Evolutionary conservation across 1,140 invertebrate genomes (phyloP).

Genomic region (Dendrolimus kikuchii): DNA sequence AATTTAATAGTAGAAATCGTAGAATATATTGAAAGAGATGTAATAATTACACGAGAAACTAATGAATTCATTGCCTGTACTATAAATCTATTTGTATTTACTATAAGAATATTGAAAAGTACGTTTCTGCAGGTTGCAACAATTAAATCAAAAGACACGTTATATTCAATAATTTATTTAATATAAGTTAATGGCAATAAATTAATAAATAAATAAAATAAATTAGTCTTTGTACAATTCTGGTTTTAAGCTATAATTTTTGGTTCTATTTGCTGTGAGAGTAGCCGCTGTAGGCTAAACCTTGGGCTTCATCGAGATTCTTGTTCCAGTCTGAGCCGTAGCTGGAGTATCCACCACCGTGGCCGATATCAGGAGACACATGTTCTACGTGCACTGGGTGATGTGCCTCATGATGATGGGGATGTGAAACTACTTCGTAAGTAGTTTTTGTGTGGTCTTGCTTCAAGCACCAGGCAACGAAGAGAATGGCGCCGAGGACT

Average conservation of each 20-base stretch:
- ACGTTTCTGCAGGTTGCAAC: neutral
- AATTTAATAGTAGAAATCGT: too few species aligned
- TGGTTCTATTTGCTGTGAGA: conserved; percentile 40
- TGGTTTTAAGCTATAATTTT: conserved; percentile 24
- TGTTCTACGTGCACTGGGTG: conserved; percentile 56
- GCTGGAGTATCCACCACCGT: conserved; percentile 37
- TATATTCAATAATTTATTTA: conserved; percentile 25
- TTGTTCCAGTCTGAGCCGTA: conserved; percentile 65
- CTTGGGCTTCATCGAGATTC: conserved; percentile 58
- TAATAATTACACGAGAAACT: too few species aligned
- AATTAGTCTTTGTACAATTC: conserved; percentile 60
- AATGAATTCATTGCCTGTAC: too few species aligned
- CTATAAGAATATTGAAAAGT: too few species aligned
- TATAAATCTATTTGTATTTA: too few species aligned
- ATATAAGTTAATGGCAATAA: conserved; percentile 59
- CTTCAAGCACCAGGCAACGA: conserved; percentile 58
- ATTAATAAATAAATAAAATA: conserved; percentile 52
- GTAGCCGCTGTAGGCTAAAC: conserved; percentile 57
- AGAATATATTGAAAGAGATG: too few species aligned
- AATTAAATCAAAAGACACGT: conserved; percentile 9
- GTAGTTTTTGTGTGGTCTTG: conserved; percentile 61
- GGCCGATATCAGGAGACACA: conserved; percentile 37
- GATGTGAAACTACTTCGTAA: conserved; percentile 58
- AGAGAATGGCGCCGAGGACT: conserved; percentile 55
- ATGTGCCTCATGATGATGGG: conserved; percentile 52